Evolutionary conservation across 2,797 vertebrate genomes (phyloP).

Genomic region (Crax fasciolata): DNA sequence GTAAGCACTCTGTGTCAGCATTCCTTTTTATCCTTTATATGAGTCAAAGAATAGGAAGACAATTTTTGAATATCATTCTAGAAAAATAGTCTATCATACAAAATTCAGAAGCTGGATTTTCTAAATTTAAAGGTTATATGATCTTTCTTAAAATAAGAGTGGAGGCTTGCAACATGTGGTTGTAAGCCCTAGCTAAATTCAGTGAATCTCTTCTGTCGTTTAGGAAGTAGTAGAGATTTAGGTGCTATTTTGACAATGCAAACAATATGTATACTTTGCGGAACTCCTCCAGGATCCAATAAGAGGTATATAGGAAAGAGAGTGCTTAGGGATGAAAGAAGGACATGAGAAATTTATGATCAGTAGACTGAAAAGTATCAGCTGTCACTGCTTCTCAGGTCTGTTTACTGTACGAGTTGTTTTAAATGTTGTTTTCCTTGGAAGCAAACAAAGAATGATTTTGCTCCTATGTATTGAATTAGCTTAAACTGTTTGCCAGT

Average conservation of each 20-base stretch:
- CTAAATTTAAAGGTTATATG: conserved; percentile 7
- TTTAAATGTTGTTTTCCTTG: background rate
- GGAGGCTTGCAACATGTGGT: background rate
- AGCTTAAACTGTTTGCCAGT: background rate
- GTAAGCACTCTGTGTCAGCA: background rate
- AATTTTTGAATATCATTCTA: background rate
- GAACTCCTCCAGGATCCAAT: background rate
- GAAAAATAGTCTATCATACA: background rate
- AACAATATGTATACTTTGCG: background rate
- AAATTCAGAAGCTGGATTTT: background rate
- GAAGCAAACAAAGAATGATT: conserved; percentile 18
- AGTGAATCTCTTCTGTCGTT: background rate
- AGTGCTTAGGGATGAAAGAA: background rate
- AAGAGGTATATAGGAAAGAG: background rate
- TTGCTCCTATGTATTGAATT: background rate
- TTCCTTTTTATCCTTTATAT: background rate
- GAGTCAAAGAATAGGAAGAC: background rate
- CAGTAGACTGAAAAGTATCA: background rate
- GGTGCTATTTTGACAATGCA: background rate
- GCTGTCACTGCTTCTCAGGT: background rate
- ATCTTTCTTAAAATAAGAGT: conserved; percentile 13
- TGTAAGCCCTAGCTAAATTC: background rate
- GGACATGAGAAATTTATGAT: background rate
- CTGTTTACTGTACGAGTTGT: background rate
- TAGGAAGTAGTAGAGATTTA: background rate